Base-by-base conservation (phyloP, 2,113 vertebrate species). In the Phalacrocorax aristotelis region DNA sequence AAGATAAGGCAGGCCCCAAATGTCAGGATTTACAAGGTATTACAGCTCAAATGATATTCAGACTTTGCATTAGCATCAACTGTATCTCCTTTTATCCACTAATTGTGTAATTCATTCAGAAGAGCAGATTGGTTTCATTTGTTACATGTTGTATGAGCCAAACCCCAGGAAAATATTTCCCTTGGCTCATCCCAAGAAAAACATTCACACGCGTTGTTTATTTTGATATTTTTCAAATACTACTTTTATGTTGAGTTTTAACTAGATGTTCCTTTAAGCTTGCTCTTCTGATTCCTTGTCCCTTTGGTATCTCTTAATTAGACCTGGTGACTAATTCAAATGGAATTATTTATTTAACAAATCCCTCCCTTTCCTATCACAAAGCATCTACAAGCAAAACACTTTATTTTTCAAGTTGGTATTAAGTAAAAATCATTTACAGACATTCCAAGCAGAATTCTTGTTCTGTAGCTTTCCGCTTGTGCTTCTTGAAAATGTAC, bases 161-260 rank as follows among this genome's bases (percentile, higher is more conserved):
- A 97, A 95, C 49, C 80, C 58, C 74, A 89, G 66, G 89, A 96
- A 97, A 97, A 93, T 91, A 94, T 96, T 95, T 96, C 87, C 87
- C 66, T 94, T 95, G 81, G 91, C 93, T 95, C 44, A 91, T 92
- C 87, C 62, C 61, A 95, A 91, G 87, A 65, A 94, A 97, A 97
- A 95, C 70, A 89, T 85, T 96, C 78, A 82, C 49, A 82, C 78
- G 95, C 4, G 0, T 65, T 92, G 90, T 97, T 97, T 96, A 89
- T 96, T 95, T 94, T 91, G 25, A 66, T 95, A 94, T 80, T 90
- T 90, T 77, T 81, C 61, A 89, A 87, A 89, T 95, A 79, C 62
- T 84, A 76, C 57, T 85, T 97, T 95, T 95, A 92, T 97, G 95
- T 95, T 78, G 42, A 79, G 65, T 87, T 95, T 95, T 76, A 94